Evolutionary conservation across 2,888 invertebrate genomes (phyloP).

Genomic region (Eurytoma californica): DNA sequence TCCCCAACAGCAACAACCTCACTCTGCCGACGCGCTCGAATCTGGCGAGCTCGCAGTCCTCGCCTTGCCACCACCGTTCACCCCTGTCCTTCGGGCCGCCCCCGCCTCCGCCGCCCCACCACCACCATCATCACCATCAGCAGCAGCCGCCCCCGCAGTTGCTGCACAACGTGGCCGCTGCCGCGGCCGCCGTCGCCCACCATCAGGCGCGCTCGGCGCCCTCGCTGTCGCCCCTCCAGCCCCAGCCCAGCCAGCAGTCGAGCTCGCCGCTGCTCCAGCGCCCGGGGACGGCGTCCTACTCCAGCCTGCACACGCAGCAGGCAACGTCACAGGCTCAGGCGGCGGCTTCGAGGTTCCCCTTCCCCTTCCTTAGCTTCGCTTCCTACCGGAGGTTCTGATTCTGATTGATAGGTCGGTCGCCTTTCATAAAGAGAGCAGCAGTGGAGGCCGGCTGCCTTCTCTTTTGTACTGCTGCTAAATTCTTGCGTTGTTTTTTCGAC

Average conservation of each 20-base stretch:
- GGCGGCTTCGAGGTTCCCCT: conserved; percentile 69
- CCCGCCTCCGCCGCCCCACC: conserved; percentile 33
- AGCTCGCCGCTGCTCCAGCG: conserved; percentile 56
- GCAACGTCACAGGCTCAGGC: conserved; percentile 61
- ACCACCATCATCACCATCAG: conserved; percentile 56
- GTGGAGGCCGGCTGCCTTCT: background rate
- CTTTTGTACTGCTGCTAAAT: conserved; percentile 29
- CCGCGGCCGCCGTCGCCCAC: conserved; percentile 32
- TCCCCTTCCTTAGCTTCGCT: conserved; percentile 70
- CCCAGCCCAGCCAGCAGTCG: conserved; percentile 53
- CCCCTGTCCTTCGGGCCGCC: conserved; percentile 58
- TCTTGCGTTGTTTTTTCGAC: conserved; percentile 32
- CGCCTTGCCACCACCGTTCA: conserved; percentile 68
- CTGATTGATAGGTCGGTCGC: conserved; percentile 54
- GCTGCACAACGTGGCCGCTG: conserved; percentile 34
- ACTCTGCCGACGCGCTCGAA: conserved; percentile 64
- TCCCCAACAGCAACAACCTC: conserved; percentile 66
- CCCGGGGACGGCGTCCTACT: conserved; percentile 49
- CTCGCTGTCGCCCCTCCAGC: conserved; percentile 48
- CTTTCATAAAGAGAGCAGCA: conserved; percentile 9
- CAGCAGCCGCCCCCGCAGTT: conserved; percentile 59
- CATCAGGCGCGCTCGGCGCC: conserved; percentile 33
- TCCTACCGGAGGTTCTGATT: conserved; percentile 71
- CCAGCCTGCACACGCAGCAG: conserved; percentile 57
- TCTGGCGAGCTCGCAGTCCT: conserved; percentile 67